A percentile compares a stretch with the other conserved stretches of the same genome.
Evolutionary conservation across 2,113 vertebrate genomes (phyloP).

Genomic region (Thalassarche chlororhynchos): DNA sequence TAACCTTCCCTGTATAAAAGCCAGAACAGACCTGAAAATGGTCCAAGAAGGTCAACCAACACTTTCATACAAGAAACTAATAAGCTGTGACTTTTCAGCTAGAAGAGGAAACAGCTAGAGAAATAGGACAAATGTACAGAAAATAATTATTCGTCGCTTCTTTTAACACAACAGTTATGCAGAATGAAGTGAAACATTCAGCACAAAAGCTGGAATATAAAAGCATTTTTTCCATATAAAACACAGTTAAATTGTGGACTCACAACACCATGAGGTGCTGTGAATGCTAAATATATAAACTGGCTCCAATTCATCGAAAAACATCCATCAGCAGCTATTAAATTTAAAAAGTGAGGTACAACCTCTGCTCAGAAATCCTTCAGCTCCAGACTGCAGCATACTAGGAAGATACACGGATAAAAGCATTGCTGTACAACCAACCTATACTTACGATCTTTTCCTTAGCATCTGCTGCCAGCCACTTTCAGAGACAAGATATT

Average conservation of each 20-base stretch:
- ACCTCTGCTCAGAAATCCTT: neutral
- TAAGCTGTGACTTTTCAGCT: neutral
- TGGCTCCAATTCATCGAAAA: neutral
- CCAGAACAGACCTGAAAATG: neutral
- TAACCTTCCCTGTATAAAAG: neutral
- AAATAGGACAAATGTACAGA: neutral
- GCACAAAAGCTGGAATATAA: neutral
- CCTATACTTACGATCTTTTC: neutral
- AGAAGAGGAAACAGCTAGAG: neutral
- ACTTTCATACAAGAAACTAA: neutral
- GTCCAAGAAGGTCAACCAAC: neutral
- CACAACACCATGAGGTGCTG: neutral
- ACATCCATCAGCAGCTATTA: neutral
- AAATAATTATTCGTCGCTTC: neutral
- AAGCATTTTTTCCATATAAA: neutral
- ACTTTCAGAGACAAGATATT: neutral
- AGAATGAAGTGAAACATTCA: neutral
- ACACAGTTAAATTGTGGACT: neutral
- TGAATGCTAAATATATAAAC: neutral
- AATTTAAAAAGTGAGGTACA: neutral
- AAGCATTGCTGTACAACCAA: neutral
- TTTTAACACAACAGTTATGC: neutral
- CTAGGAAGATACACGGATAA: neutral
- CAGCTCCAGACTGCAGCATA: neutral
- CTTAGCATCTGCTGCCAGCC: neutral